These are phyloP conservation scores for Phortica magna DNA, from an alignment of 2,888 invertebrate species.

Conservation along the genomic window DNA sequence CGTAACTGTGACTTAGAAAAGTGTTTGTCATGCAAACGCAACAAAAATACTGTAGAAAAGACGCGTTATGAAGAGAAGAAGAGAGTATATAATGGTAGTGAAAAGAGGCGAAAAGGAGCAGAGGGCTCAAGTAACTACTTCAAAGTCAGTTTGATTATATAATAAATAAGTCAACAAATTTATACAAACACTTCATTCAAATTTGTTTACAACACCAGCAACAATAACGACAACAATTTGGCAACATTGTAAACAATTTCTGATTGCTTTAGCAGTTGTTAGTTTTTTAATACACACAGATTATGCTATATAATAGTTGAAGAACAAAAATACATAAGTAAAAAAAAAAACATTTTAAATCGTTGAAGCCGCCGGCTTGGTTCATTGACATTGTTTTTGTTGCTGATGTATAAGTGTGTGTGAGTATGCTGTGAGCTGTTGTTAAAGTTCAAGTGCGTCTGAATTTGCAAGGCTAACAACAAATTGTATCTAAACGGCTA, in stretches of 20 bases:
- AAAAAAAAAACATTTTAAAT: background rate
- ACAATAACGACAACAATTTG: background rate
- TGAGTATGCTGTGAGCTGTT: background rate
- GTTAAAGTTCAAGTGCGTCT: constrained; percentile 30
- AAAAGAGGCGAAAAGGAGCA: background rate
- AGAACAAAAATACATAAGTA: background rate
- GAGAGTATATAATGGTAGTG: no score
- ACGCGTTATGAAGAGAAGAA: no score
- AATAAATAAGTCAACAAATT: background rate
- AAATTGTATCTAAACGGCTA: background rate
- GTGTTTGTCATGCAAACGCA: constrained; percentile 4
- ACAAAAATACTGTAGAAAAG: background rate
- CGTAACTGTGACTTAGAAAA: constrained; percentile 10
- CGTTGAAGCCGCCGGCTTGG: background rate
- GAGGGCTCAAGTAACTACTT: background rate
- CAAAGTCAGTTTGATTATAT: background rate
- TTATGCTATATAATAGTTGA: constrained; percentile 10
- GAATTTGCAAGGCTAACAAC: constrained; percentile 18
- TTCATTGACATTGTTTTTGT: constrained; percentile 29
- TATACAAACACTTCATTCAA: background rate
- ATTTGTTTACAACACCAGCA: background rate
- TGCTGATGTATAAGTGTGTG: background rate
- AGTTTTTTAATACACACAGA: background rate
- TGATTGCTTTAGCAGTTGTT: background rate
- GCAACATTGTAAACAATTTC: background rate